These are phyloP conservation scores for Pipistrellus kuhlii DNA, from an alignment of 2,797 vertebrate species.

Conservation along the genomic window DNA sequence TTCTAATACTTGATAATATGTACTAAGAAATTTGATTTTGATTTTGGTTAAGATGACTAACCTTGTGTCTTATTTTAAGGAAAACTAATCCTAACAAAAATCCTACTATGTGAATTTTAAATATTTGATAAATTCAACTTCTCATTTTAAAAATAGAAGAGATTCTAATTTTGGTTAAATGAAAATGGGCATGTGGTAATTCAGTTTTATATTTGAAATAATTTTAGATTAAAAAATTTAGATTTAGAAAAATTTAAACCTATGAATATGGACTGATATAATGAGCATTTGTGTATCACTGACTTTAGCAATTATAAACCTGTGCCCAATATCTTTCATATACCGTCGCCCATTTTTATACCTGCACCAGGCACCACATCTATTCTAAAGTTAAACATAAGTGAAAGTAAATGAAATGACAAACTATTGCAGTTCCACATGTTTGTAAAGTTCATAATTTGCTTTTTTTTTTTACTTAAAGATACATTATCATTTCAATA, in stretches of 20 bases:
- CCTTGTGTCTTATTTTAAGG: constrained; percentile 24
- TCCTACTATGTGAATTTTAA: constrained; percentile 47
- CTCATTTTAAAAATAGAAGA: constrained; percentile 18
- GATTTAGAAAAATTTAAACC: not conserved
- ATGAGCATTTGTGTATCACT: not conserved
- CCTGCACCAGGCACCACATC: not conserved
- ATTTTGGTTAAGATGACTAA: constrained; percentile 9
- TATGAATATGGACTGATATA: not conserved
- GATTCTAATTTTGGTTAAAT: constrained; percentile 43
- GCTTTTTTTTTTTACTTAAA: constrained; percentile 54
- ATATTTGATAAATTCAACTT: not conserved
- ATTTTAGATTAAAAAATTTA: not conserved
- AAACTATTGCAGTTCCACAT: not conserved
- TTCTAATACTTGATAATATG: not conserved
- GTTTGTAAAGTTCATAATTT: not conserved
- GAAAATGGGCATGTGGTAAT: constrained; percentile 23
- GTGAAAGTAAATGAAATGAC: constrained; percentile 16
- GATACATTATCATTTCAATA: constrained; percentile 13
- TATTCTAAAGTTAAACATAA: not conserved
- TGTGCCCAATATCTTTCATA: not conserved
- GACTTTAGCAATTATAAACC: not conserved
- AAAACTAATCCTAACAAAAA: constrained; percentile 30
- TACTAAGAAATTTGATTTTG: not conserved
- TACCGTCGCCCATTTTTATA: not conserved
- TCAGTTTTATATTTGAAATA: constrained; percentile 45